Evolutionary conservation across 2,113 vertebrate species (phyloP).

Genomic region (Ramphastos sulfuratus): DNA sequence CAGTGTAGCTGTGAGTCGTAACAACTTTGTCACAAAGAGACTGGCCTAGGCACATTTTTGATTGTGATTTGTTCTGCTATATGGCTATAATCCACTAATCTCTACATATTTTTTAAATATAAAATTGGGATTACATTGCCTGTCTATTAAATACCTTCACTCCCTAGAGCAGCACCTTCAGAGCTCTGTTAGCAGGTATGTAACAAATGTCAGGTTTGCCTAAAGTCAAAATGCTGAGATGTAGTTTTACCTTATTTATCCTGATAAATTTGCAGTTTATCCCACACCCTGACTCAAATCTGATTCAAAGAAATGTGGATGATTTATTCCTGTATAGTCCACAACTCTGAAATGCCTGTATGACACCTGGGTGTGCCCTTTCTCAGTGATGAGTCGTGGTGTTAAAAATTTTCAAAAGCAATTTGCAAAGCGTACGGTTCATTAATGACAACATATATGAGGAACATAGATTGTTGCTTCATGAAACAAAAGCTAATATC

Average conservation of each 20-base stretch:
- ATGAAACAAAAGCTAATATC: not conserved
- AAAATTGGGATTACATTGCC: not conserved
- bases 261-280: too few relatives aligned
- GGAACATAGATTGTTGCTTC: not conserved
- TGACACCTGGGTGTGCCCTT: not conserved
- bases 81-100: not conserved
- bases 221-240: not conserved
- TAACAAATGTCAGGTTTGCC: not conserved
- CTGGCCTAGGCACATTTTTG: not conserved
- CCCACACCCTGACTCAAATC: not conserved
- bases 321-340: not conserved
- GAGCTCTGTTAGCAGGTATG: not conserved
- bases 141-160: not conserved
- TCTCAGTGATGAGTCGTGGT: not conserved
- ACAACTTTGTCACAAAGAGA: not conserved
- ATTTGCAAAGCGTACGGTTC: not conserved
- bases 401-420: not conserved
- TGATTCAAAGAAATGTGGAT: not conserved
- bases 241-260: not conserved
- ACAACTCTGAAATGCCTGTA: not conserved
- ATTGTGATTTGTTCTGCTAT: not conserved
- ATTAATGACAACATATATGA: not conserved
- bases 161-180: not conserved
- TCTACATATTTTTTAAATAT: not conserved
- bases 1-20: not conserved